Conservation (phyloP, 2,113 vertebrate genomes). For the Callocephalon fimbriatum region DNA sequence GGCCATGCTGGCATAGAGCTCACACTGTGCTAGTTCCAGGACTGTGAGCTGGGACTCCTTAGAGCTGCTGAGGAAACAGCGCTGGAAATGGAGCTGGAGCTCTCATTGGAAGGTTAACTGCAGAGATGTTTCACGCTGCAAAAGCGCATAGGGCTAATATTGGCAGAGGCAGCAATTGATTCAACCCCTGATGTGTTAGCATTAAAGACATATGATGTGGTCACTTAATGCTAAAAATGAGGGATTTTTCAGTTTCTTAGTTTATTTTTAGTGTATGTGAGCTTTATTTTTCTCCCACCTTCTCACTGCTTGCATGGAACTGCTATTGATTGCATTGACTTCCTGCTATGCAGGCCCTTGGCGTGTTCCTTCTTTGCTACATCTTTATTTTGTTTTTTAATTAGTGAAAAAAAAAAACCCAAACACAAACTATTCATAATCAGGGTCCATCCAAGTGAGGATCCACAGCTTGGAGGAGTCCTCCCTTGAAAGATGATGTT, state of each 20-base stretch:
- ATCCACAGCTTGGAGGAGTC: neutral
- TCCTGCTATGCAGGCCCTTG: neutral
- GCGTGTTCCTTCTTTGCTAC: neutral
- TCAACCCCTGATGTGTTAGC: neutral
- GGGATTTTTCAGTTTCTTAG: neutral
- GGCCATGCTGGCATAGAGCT: neutral
- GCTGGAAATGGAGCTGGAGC: neutral
- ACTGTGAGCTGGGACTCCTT: neutral
- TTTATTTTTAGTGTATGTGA: neutral
- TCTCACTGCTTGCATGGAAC: neutral
- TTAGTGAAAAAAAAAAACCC: neutral
- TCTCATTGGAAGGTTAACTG: neutral
- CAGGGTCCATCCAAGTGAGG: neutral
- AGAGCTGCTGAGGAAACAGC: conserved; percentile 61
- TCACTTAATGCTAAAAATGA: neutral
- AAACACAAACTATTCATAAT: neutral
- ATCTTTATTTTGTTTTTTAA: neutral
- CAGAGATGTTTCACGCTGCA: neutral
- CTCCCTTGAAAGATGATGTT: neutral
- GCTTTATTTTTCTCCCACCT: neutral
- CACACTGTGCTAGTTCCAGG: neutral
- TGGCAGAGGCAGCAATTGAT: neutral
- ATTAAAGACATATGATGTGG: neutral
- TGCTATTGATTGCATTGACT: neutral
- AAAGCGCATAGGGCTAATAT: neutral